Evolutionary conservation across 2,888 invertebrate species (phyloP), one percentile per base, ranked within the genome.

Genomic region (Herminia tarsipennalis): DNA sequence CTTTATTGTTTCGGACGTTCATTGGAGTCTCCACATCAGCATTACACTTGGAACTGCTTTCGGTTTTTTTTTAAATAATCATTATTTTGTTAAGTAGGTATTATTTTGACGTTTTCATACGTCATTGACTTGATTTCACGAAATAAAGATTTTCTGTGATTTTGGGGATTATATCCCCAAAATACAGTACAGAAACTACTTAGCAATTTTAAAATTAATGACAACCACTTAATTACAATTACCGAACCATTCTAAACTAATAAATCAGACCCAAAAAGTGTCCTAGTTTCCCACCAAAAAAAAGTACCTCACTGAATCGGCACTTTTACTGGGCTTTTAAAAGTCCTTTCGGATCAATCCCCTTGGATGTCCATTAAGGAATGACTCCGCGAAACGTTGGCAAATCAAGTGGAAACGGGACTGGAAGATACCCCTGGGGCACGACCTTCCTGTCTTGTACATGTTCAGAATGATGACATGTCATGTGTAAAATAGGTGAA

Each of bases 391-490:
- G 51, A 61, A 66, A 66, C 42, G 48, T 20, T 56, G 56, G 48
- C 56, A 74, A 77, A 76, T 77, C 74, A 66, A 63, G 59, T 70
- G 74, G 72, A 77, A 76, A 65, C 35, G 48, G 56, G 58, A 46
- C 46, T 47, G 45, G n/a, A 34, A 10, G 35, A 33, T 56, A 24
- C 54, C 42, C 33, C 41, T 37, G 47, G 35, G 50, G 33, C 46
- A 39, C 42, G 32, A 22, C 40, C 42, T 59, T 46, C 39, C 39
- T 34, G 40, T 24, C 24, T 13, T 25, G 16, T 25, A 12, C 9
- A 18, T 5, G 14, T 38, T 45, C 28, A 20, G 16, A 16, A 20
- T 14, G 14, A 20, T 44, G 33, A 54, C 20, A 44, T 48, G 32
- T 50, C 25, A 39, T 45, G 24, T 43, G 25, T 36, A 25, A 35